Base-by-base conservation (phyloP, 2,113 vertebrate genomes). In the Piprites chloris region DNA sequence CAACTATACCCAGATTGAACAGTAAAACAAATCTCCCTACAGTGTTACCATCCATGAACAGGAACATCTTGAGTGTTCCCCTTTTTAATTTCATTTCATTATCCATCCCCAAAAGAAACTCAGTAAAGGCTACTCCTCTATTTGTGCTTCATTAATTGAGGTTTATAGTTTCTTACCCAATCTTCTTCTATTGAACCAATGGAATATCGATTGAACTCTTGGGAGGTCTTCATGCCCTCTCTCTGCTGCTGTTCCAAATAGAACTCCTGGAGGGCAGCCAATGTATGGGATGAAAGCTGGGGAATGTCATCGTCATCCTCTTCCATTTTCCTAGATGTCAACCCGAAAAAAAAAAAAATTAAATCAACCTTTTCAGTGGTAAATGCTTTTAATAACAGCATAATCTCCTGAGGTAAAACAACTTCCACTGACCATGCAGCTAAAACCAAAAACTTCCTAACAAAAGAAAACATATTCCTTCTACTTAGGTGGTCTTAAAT, bases 261-360 rank as follows among this genome's bases (percentile, higher is more conserved):
- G 93, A 99, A 99, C 87, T 99, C 99, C 94, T 98, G 99, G 94
- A 99, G 98, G 17, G 99, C 99, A 15, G 98, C 98, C 87, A 99
- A 91, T 0, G 99, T 87, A 33, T 98, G 97, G 32, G 98, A 97
- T 9, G 99, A 99, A 90, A 99, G 98, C 84, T 97, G 97, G 10
- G 99, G 98, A 30, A 95, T 58, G 17, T 98, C 98, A 4, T 98
- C 98, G 9, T 98, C 98, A n/a, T 98, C 98, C 95, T 98, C 98
- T 42, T 97, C 98, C 99, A 99, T 99, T 90, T 91, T 85, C 97
- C 93, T 96, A 93, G 62, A 84, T 1, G 4, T 33, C 81, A 86
- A 69, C 2, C 20, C 75, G 39, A 74, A 66, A 81, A 90, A 58
- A 85, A 23, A 73, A 85, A 23, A 66, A 68, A 58, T 49, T 55